Evolutionary conservation across 2,888 invertebrate genomes (phyloP).

Genomic region (Ephialtes manifestator): DNA sequence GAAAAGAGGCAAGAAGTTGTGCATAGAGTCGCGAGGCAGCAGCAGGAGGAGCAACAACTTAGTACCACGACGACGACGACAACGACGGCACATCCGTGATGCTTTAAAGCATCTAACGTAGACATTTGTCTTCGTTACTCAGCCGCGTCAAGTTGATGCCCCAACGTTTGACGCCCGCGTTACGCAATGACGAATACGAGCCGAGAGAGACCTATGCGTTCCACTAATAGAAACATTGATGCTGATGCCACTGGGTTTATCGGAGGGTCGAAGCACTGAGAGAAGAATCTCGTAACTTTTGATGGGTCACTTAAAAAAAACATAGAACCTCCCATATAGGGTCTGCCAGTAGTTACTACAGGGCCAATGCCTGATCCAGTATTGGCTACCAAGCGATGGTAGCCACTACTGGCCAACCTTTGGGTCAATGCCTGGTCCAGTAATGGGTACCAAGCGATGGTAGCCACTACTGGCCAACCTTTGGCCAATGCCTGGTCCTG

Average conservation of each 20-base stretch:
- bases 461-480: no score
- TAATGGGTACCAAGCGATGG: no score
- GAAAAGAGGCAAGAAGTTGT: slow-evolving; percentile 10
- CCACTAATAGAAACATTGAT: slow-evolving; percentile 67
- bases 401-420: no score
- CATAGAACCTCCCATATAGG: no score
- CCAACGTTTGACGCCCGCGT: slow-evolving; percentile 48
- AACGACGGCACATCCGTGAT: background rate
- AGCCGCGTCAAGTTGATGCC: slow-evolving; percentile 63
- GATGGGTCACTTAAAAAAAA: background rate
- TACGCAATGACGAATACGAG: slow-evolving; percentile 66
- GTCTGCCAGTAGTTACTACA: no score
- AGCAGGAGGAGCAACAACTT: slow-evolving; percentile 6
- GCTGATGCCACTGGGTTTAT: slow-evolving; percentile 2
- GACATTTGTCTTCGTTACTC: slow-evolving; percentile 68
- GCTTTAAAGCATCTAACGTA: slow-evolving; percentile 45
- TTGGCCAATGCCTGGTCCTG: no score
- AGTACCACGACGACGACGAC: background rate
- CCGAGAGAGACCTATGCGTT: slow-evolving; percentile 47
- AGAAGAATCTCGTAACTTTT: background rate
- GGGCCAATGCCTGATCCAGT: no score
- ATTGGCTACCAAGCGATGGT: no score
- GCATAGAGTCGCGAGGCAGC: background rate
- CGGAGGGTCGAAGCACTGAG: slow-evolving; percentile 9
- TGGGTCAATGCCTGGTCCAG: no score